Percentiles rank a stretch among this genome's conserved stretches.
Conservation (phyloP, 2,888 invertebrate genomes). For the Troides helena region DNA sequence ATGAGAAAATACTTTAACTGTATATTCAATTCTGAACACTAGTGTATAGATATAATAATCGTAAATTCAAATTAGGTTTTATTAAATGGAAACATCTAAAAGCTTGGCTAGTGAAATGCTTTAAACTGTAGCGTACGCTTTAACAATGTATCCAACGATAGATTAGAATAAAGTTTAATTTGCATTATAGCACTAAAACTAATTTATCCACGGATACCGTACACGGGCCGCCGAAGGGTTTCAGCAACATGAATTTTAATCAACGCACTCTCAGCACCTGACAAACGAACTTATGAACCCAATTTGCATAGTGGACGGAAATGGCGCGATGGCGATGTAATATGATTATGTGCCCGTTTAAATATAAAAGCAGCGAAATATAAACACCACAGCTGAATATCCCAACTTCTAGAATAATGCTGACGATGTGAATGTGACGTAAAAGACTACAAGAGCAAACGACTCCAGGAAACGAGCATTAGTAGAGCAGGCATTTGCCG, state of each 20-base stretch:
- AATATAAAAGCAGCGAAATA: background rate
- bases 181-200: slow-evolving; percentile 22
- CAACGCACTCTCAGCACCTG: slow-evolving; percentile 27
- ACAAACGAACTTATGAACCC: slow-evolving; percentile 29
- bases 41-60: too few relatives aligned
- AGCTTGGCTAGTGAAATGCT: background rate
- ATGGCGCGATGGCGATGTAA: slow-evolving; percentile 21
- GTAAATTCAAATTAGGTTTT: too few relatives aligned
- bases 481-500: too few relatives aligned
- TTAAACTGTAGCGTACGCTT: background rate
- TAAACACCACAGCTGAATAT: too few relatives aligned
- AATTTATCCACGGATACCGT: slow-evolving; percentile 19
- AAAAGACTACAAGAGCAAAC: too few relatives aligned
- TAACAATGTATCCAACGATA: background rate
- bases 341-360: slow-evolving; percentile 7
- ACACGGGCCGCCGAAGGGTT: slow-evolving; percentile 26
- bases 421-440: too few relatives aligned
- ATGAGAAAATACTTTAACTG: too few relatives aligned
- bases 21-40: too few relatives aligned
- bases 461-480: too few relatives aligned
- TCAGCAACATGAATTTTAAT: slow-evolving; percentile 28
- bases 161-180: slow-evolving; percentile 3
- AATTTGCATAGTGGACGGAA: slow-evolving; percentile 29
- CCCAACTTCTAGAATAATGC: too few relatives aligned
- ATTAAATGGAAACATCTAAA: too few relatives aligned